Evolutionary conservation across 1,140 invertebrate species (phyloP), one percentile per base, ranked within the genome.

Genomic region (Drosophila gunungcola): DNA sequence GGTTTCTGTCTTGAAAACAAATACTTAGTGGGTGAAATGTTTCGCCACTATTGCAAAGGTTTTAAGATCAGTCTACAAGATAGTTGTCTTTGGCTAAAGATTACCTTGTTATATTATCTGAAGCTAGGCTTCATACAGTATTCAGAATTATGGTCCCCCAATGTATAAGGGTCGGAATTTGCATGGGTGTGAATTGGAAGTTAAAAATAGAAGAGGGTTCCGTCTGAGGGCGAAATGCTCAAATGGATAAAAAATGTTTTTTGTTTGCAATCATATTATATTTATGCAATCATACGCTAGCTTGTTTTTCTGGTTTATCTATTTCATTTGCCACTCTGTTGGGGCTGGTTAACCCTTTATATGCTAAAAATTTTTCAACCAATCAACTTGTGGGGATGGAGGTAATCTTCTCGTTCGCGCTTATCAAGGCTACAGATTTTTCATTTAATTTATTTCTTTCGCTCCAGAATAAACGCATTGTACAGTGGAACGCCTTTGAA

Each of bases 401-500:
- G 43, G 61, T 80, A 85, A 85, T 80, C 62, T 67, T 70, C 73
- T 80, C 82, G 78, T 84, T 84, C 73, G 77, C 81, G 77, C 78
- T 85, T 80, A 84, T 84, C 81, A 84, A 80, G 81, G 73, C 81
- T 80, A 25, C 73, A 73, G 73, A 80, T 84, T 86, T 78, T 51
- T 51, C 77, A 75, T 78, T 32, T 32, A 32, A 32, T 32, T 32
- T 6, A 7, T 32, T 32, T 85, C 36, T 57, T 27, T 57, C 7
- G 16, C 3, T 32, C 36, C 16, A 32, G 29, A 2, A 11, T 45
- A 42, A 45, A 16, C 10, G 11, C 16, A 21, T 45, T 25, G 16
- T 3, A 45, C 43, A 25, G 43, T 45, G 67, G 63, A 58, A 16
- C 29, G 5, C 1, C 7, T 0, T 6, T 2, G 10, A 41, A 6